Evolutionary conservation across 2,888 invertebrate species (phyloP), one percentile per base, ranked within the genome.

Genomic region (Hypselothyrea guttata): DNA sequence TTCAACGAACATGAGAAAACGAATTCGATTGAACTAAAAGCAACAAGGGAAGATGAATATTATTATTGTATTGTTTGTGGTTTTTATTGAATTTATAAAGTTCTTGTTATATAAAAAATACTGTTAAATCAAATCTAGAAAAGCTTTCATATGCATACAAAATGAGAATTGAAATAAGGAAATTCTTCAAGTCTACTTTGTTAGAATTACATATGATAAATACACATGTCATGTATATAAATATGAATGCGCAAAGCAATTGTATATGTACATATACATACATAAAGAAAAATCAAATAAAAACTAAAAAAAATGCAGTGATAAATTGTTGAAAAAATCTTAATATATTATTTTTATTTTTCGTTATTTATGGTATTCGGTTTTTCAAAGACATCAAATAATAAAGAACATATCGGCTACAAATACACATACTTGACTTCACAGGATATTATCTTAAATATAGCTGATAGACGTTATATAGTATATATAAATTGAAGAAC

Each of bases 61-160:
- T 30, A 22, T 22, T 22, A 22, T 22, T 22, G 22, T 22, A 5
- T 22, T 4, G 22, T 4, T 22, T 22, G 22, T 22, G 5, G 22
- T 4, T 22, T 22, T 22, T n/a, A n/a, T 5, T 22, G 22, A 22
- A 22, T n/a, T 4, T 22, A 22, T 22, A 5, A 22, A 22, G 5
- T 22, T 22, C 22, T 22, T 31, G 22, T 13, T 35, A n/a, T 38
- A 13, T 48, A 34, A 41, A 18, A 28, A 31, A 51, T 30, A 27
- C 5, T 22, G 5, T 22, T 22, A n/a, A 57, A 62, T 16, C 37
- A 34, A 65, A 41, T 54, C 38, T 38, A 49, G 38, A 57, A 47
- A 38, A 58, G 49, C 61, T 57, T 53, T 55, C 57, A 72, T 72
- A 75, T 61, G 65, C 67, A 70, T 53, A 62, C 51, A 42, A 62